Conservation (phyloP, 1,140 invertebrate species). For the Philotrypesis tridentata region DNA sequence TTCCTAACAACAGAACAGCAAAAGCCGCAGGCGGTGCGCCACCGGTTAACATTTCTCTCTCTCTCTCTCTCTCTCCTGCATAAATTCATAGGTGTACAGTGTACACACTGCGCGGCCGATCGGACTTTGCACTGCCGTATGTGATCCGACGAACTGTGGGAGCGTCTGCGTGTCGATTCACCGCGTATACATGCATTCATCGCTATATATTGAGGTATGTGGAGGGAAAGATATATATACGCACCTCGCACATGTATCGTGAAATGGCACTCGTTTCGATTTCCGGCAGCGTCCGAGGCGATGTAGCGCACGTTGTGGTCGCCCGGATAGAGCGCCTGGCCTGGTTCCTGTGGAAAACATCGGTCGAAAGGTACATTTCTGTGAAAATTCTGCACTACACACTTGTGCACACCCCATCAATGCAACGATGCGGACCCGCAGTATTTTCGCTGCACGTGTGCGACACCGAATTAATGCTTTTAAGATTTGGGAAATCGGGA, state of each 20-base stretch:
- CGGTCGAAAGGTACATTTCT: not conserved
- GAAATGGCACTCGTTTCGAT: constrained; percentile 78
- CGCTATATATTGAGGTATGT: not conserved
- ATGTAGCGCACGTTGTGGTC: constrained; percentile 79
- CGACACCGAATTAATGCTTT: too few relatives aligned
- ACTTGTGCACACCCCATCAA: too few relatives aligned
- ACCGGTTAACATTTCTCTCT: not conserved
- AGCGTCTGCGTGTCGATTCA: not conserved
- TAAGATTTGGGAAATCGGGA: too few relatives aligned
- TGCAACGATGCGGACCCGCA: too few relatives aligned
- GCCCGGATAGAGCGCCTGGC: constrained; percentile 76
- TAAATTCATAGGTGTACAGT: not conserved
- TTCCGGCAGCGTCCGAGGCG: constrained; percentile 78
- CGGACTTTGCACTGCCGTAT: not conserved
- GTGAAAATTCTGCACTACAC: not conserved
- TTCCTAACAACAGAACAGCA: not conserved
- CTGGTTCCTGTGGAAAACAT: constrained; percentile 73
- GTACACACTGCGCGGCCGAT: not conserved
- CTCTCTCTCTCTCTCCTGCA: not conserved
- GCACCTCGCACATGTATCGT: constrained; percentile 77
- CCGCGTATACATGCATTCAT: too few relatives aligned
- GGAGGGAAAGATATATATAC: constrained; percentile 57
- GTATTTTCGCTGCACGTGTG: not conserved
- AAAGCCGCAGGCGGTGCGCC: not conserved
- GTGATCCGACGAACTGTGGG: not conserved